Evolutionary conservation across 2,888 invertebrate genomes (phyloP).

Genomic region (Zeuzera pyrina): DNA sequence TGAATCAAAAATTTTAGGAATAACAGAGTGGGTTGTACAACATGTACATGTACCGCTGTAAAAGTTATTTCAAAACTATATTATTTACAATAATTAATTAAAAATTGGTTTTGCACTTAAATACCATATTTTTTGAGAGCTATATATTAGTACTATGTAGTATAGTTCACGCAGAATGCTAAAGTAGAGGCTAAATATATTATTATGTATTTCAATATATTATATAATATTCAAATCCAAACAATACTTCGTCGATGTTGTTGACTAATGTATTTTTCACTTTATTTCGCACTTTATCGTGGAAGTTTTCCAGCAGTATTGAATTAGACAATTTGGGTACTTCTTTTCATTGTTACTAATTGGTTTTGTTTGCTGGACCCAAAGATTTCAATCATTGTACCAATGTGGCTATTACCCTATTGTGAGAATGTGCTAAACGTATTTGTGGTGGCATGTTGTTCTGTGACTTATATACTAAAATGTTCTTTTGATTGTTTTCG

Average conservation of each 20-base stretch:
- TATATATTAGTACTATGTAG: too few species aligned
- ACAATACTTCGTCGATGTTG: conserved; percentile 35
- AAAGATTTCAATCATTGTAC: conserved; percentile 3
- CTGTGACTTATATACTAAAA: too few species aligned
- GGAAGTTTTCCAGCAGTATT: too few species aligned
- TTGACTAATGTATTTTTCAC: conserved; percentile 29
- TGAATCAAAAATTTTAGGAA: conserved; percentile 26
- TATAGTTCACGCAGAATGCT: too few species aligned
- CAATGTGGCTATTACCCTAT: conserved; percentile 42
- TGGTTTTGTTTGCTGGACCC: conserved; percentile 34
- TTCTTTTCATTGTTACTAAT: too few species aligned
- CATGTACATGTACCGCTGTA: too few species aligned
- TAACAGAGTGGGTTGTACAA: background rate
- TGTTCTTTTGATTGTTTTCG: too few species aligned
- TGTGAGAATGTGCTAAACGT: conserved; percentile 48
- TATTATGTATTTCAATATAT: background rate
- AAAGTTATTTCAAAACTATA: background rate
- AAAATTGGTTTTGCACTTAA: background rate
- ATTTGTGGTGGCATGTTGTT: conserved; percentile 53
- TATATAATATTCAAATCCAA: conserved; percentile 37
- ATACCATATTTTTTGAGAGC: too few species aligned
- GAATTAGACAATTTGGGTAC: too few species aligned
- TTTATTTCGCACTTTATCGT: conserved; percentile 20
- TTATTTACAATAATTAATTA: background rate
- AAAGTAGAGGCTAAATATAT: too few species aligned